A percentile compares a stretch with the other conserved stretches of the same genome.
Evolutionary conservation across 2,113 vertebrate genomes (phyloP).

Genomic region (Gnathochromis pfefferi): DNA sequence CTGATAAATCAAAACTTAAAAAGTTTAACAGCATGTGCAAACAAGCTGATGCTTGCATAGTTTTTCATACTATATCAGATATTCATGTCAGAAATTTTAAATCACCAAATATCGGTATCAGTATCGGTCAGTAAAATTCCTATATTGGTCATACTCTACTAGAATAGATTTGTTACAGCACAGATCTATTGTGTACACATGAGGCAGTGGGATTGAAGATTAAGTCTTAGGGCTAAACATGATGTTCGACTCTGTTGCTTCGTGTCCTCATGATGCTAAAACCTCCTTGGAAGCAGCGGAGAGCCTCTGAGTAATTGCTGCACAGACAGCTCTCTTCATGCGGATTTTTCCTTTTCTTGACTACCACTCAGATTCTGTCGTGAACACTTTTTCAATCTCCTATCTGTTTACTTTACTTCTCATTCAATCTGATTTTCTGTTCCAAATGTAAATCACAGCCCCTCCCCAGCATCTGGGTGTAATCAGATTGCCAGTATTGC

Average conservation of each 20-base stretch:
- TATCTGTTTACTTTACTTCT: slow-evolving; percentile 54
- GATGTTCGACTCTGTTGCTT: slow-evolving; percentile 15
- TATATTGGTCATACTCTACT: background rate
- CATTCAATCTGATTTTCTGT: slow-evolving; percentile 56
- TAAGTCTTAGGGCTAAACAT: slow-evolving; percentile 33
- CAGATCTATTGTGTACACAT: slow-evolving; percentile 3
- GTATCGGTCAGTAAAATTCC: background rate
- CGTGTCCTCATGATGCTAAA: slow-evolving; percentile 24
- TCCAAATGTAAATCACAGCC: slow-evolving; percentile 60
- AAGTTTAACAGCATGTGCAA: background rate
- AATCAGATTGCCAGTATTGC: slow-evolving; percentile 71
- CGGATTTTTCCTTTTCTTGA: slow-evolving; percentile 25
- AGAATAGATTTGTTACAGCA: background rate
- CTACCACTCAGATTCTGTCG: slow-evolving; percentile 46
- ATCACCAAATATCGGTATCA: background rate
- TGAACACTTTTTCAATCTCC: slow-evolving; percentile 40
- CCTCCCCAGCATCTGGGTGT: slow-evolving; percentile 25
- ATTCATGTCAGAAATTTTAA: background rate
- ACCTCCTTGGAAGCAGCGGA: background rate
- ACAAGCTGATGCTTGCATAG: background rate
- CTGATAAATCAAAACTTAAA: background rate
- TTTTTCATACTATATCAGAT: background rate
- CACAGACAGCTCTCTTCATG: slow-evolving; percentile 9
- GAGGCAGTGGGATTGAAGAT: slow-evolving; percentile 6
- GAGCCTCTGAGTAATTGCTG: slow-evolving; percentile 46